Conservation (phyloP, 2,113 vertebrate species). For the Telmatochromis brichardi region DNA sequence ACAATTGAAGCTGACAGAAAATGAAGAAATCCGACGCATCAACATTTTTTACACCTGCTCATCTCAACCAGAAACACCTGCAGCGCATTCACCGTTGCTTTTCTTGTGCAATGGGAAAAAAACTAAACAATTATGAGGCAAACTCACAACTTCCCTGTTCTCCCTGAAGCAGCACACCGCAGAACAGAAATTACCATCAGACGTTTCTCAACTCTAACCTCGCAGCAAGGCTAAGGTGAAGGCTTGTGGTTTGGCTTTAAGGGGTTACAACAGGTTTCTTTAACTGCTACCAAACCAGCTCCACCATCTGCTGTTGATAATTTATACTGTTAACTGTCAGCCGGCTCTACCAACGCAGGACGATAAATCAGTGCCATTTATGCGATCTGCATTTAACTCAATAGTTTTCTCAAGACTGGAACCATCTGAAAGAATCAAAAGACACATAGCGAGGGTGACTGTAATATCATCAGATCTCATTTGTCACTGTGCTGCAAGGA, state of each 20-base stretch:
- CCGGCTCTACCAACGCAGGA: background rate
- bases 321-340: background rate
- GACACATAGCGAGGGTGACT: background rate
- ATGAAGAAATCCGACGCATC: background rate
- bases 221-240: background rate
- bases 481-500: background rate
- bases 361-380: background rate
- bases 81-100: background rate
- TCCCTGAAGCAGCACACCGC: background rate
- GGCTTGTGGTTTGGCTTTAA: background rate
- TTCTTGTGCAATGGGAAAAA: background rate
- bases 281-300: background rate
- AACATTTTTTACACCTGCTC: background rate
- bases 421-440: background rate
- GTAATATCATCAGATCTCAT: background rate
- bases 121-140: background rate
- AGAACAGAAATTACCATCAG: background rate
- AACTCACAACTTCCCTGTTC: conserved; percentile 4
- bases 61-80: background rate
- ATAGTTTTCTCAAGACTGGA: background rate
- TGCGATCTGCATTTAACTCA: background rate
- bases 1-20: background rate
- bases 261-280: background rate
- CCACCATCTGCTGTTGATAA: background rate
- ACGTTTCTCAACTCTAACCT: background rate